A percentile compares a stretch with the other conserved stretches of the same genome.
phyloP scores from a whole-genome alignment of 1,140 invertebrate genomes.

The Conopomorpha cramerella region DNA sequence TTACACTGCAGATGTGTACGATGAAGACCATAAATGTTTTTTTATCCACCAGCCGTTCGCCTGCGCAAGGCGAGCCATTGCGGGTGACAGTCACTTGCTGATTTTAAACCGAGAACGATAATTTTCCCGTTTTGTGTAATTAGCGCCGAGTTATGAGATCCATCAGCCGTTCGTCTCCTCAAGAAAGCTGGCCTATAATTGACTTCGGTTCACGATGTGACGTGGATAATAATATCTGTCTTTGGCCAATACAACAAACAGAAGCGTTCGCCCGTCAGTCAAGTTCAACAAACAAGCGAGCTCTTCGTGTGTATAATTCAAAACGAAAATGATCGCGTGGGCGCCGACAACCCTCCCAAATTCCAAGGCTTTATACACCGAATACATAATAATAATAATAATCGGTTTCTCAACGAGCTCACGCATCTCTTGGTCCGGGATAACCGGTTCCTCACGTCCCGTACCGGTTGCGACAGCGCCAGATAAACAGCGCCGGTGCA shows the following conservation, averaged over 20 bases:
- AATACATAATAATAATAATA: conserved; percentile 16
- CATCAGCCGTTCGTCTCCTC: neutral
- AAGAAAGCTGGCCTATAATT: neutral
- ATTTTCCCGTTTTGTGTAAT: too few species aligned
- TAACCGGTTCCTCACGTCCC: conserved; percentile 17
- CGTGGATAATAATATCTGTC: too few species aligned
- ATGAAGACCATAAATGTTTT: too few species aligned
- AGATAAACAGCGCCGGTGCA: neutral
- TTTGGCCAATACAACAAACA: too few species aligned
- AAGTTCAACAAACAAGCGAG: neutral
- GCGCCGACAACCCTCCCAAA: conserved; percentile 9
- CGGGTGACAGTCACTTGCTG: too few species aligned
- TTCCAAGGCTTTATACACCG: conserved; percentile 11
- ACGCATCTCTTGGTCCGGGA: conserved; percentile 12
- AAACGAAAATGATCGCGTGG: conserved; percentile 8
- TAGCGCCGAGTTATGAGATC: neutral
- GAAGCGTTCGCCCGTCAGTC: neutral
- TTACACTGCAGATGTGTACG: too few species aligned
- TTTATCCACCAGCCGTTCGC: too few species aligned
- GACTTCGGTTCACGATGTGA: too few species aligned
- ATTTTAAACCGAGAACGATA: too few species aligned
- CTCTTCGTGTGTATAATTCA: neutral
- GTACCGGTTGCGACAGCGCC: neutral
- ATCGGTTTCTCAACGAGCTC: conserved; percentile 32
- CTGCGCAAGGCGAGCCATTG: too few species aligned